Evolutionary conservation across 2,888 invertebrate species (phyloP), one percentile per base, ranked within the genome.

Genomic region (Plebejus argus): DNA sequence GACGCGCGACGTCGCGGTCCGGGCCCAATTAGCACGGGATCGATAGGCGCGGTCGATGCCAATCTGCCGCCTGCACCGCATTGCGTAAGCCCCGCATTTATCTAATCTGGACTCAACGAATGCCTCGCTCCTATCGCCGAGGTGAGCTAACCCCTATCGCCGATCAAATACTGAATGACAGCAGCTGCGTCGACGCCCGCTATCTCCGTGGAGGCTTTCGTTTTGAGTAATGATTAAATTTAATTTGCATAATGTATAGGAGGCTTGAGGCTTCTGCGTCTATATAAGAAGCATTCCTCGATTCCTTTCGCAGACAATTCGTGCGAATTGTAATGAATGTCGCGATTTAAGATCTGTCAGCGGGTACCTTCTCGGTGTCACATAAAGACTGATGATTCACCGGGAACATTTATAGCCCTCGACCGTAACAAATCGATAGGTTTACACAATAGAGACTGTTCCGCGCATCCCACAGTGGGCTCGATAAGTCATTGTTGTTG

Each of bases 1-100:
- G 83, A 85, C 86, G 86, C 66, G 85, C 87, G 87, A 79, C 82
- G 81, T 84, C 88, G 84, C 84, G 83, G 81, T 82, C 82, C 88
- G 87, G 85, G 87, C 86, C 94, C 94, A 94, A 94, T 94, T 94
- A 94, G 94, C 91, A 92, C 91, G 93, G 91, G 89, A 91, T 92
- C 93, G 94, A 93, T 92, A 91, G 93, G 89, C 89, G 86, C 88
- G 87, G 86, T 85, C 88, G 93, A 91, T 90, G 89, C 87, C 89
- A 90, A 92, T 92, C 92, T 89, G 83, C 87, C 89, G 92, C 91
- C 92, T 85, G 85, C 86, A 84, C 86, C 84, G 89, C 91, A 89
- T 88, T 90, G 91, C 91, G 88, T 90, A 88, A 88, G 85, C 86
- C 83, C 84, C 84, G 81, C 83, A 83, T 84, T 87, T 92, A 92